phyloP scores from a whole-genome alignment of 1,140 invertebrate genomes.

The Macrosteles quadrilineatus region DNA sequence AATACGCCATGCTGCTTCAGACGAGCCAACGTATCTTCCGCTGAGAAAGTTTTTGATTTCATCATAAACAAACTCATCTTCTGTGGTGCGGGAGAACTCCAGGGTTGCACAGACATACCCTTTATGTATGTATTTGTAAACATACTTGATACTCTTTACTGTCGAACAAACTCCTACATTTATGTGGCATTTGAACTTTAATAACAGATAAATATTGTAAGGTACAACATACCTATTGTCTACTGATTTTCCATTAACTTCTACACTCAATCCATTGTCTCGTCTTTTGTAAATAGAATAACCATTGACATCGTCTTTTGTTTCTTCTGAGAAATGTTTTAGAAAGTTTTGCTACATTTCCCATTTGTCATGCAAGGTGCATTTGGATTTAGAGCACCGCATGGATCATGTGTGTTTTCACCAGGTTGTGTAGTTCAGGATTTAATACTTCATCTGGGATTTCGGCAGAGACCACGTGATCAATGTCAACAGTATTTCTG shows the following conservation, averaged over 20 bases:
- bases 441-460: too few species aligned
- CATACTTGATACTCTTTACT: slow-evolving; percentile 46
- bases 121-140: too few species aligned
- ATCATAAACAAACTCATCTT: not conserved
- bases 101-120: too few species aligned
- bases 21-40: not conserved
- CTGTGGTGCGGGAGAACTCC: not conserved
- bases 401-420: too few species aligned
- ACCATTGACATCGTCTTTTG: too few species aligned
- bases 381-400: too few species aligned
- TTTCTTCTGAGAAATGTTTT: too few species aligned
- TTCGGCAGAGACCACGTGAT: too few species aligned
- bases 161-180: slow-evolving; percentile 46
- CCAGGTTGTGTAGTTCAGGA: too few species aligned
- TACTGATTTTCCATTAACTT: slow-evolving; percentile 12
- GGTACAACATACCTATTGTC: slow-evolving; percentile 46
- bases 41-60: not conserved
- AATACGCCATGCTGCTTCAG: not conserved
- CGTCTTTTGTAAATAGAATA: not conserved
- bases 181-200: slow-evolving; percentile 46
- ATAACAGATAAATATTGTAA: slow-evolving; percentile 44
- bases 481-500: too few species aligned
- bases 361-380: too few species aligned
- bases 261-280: not conserved
- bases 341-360: too few species aligned